Percentiles rank a stretch among this genome's conserved stretches.
Evolutionary conservation across 2,888 invertebrate genomes (phyloP).

Genomic region (Caenorhabditis sp.): DNA sequence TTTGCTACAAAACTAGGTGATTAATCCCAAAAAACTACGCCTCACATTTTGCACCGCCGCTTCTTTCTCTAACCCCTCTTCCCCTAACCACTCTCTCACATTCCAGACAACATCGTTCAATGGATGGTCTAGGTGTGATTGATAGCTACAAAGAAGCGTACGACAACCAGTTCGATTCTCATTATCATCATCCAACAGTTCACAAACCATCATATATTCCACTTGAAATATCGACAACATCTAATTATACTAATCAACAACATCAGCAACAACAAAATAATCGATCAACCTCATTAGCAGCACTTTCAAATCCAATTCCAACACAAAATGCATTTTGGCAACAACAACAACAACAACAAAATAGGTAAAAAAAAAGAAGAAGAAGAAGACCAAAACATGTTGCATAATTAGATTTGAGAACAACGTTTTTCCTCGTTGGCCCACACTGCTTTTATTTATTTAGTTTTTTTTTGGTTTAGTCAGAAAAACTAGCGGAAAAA

Average conservation of each 20-base stretch:
- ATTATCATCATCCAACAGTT: conserved; percentile 6
- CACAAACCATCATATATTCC: conserved; percentile 32
- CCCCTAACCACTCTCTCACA: neutral
- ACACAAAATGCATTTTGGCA: conserved; percentile 50
- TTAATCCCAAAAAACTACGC: no score
- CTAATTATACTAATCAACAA: conserved; percentile 9
- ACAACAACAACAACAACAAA: conserved; percentile 8
- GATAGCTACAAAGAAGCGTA: conserved; percentile 36
- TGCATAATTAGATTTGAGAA: neutral
- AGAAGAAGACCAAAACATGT: neutral
- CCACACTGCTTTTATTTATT: no score
- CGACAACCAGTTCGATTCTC: neutral
- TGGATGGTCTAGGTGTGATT: conserved; percentile 55
- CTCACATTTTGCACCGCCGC: no score
- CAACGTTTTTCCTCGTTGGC: neutral
- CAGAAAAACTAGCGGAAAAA: no score
- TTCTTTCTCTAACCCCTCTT: no score
- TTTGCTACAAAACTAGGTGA: no score
- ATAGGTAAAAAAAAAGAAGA: neutral
- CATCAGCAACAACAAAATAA: conserved; percentile 10
- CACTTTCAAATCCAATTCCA: conserved; percentile 55
- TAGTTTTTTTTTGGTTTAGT: no score
- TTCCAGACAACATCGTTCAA: conserved; percentile 65
- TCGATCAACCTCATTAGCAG: conserved; percentile 8
- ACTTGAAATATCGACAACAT: conserved; percentile 37